A percentile compares a stretch with the other conserved stretches of the same genome.
Conservation (phyloP, 2,888 invertebrate species). For the Rotaria sp. region DNA sequence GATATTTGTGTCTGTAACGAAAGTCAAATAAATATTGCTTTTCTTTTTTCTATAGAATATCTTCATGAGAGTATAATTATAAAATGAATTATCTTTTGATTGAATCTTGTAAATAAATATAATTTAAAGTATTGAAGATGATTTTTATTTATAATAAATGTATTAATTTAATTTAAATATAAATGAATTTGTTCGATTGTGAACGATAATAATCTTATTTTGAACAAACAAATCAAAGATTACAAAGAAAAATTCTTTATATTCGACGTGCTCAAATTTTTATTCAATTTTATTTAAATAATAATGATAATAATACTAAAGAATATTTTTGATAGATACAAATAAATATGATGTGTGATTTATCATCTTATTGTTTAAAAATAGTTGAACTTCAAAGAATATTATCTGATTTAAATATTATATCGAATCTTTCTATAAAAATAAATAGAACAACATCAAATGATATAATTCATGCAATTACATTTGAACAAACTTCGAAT, state of each 20-base stretch:
- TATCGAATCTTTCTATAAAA: neutral
- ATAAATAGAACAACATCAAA: neutral
- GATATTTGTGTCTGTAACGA: too few species aligned
- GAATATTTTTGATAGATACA: neutral
- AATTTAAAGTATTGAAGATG: too few species aligned
- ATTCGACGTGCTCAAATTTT: neutral
- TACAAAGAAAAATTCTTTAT: neutral
- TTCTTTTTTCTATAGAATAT: too few species aligned
- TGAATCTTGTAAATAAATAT: too few species aligned
- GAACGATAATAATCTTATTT: neutral
- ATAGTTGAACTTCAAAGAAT: neutral
- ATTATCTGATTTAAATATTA: neutral
- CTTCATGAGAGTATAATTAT: too few species aligned
- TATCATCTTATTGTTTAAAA: neutral
- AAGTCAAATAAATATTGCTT: too few species aligned
- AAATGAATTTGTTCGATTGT: neutral
- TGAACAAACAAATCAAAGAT: neutral
- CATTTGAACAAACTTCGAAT: neutral
- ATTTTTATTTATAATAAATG: too few species aligned
- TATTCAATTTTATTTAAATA: neutral
- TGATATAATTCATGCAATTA: neutral
- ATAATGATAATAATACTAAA: too few species aligned
- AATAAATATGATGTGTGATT: slow-evolving; percentile 1
- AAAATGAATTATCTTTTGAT: too few species aligned
- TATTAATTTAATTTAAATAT: too few species aligned